Evolutionary conservation across 2,888 invertebrate species (phyloP).

Genomic region (Aspidapion aeneum): DNA sequence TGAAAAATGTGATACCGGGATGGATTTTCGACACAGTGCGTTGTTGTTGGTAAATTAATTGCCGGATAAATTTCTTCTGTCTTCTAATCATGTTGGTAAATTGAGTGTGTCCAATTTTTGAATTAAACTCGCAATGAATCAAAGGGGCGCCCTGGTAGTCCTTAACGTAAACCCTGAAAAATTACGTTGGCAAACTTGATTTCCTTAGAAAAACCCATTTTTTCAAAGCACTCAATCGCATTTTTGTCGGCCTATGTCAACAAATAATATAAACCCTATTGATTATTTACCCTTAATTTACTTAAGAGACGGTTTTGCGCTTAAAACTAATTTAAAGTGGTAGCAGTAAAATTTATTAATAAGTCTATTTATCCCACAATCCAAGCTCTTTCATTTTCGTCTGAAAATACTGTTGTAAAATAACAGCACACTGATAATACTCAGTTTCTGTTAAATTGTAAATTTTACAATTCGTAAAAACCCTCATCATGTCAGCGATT

Average conservation of each 20-base stretch:
- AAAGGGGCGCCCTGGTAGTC: constrained; percentile 97
- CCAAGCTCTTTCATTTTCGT: constrained; percentile 89
- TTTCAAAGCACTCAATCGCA: no score
- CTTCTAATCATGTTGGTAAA: constrained; percentile 84
- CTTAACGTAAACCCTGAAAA: constrained; percentile 90
- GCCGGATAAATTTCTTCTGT: constrained; percentile 86
- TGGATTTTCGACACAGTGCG: constrained; percentile 81
- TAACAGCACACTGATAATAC: constrained; percentile 90
- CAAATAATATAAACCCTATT: constrained; percentile 86
- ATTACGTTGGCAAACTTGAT: constrained; percentile 67
- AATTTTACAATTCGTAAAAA: constrained; percentile 92
- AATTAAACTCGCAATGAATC: constrained; percentile 97
- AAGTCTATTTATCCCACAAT: constrained; percentile 83
- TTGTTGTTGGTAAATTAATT: constrained; percentile 83
- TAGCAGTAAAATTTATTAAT: no score
- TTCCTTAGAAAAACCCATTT: constrained; percentile 95
- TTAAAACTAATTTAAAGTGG: no score
- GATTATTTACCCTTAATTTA: constrained; percentile 94
- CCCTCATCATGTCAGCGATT: constrained; percentile 93
- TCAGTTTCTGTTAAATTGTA: constrained; percentile 96
- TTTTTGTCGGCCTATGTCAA: no score
- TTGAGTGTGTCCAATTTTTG: constrained; percentile 89
- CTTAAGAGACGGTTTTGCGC: no score
- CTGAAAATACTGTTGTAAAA: constrained; percentile 89
- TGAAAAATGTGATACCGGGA: constrained; percentile 96